Evolutionary conservation across 2,797 vertebrate species (phyloP).

Genomic region (Setipinna tenuifilis): DNA sequence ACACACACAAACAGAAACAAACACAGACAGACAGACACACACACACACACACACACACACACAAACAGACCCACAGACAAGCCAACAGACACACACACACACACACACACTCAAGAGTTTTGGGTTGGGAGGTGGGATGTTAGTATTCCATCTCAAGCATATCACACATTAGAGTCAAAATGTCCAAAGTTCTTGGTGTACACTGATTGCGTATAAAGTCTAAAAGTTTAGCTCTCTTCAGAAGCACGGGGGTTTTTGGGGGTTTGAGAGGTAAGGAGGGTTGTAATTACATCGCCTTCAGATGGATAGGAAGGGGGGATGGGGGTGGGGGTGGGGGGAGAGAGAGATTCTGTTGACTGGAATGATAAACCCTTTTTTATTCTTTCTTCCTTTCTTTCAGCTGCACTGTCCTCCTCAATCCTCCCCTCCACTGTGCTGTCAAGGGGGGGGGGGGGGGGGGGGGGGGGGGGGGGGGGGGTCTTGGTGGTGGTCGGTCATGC

Average conservation of each 20-base stretch:
- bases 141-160: slow-evolving; percentile 10
- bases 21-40: background rate
- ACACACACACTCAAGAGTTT: background rate
- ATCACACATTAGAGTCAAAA: slow-evolving; percentile 2
- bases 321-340: background rate
- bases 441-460: background rate
- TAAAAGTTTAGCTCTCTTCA: background rate
- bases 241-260: background rate
- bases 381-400: background rate
- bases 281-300: background rate
- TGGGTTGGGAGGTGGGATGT: background rate
- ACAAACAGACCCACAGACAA: no score
- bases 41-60: background rate
- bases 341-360: background rate
- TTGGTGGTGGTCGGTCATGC: background rate
- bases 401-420: background rate
- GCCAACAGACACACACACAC: background rate
- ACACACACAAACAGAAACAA: background rate
- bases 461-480: no score
- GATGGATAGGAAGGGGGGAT: background rate
- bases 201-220: background rate
- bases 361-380: background rate
- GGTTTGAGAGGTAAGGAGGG: background rate
- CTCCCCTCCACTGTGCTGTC: background rate
- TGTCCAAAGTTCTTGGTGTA: background rate